Evolutionary conservation across 2,888 invertebrate genomes (phyloP).

Genomic region (Lithophane socia): DNA sequence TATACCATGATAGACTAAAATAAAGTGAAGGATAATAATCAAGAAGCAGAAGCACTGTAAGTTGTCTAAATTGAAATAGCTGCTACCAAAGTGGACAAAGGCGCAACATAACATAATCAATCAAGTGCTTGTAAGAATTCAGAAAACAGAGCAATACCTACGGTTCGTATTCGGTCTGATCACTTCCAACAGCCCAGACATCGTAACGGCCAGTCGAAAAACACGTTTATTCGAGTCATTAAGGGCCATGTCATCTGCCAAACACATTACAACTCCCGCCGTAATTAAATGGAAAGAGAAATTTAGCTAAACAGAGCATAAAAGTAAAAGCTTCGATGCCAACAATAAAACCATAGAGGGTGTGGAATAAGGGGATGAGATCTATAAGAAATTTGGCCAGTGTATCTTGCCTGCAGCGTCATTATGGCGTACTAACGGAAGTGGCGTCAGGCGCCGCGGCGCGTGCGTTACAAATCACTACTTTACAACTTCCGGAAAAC

Average conservation of each 20-base stretch:
- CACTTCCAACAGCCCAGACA: slow-evolving; percentile 34
- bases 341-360: slow-evolving; percentile 78
- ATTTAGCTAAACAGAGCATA: slow-evolving; percentile 87
- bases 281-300: slow-evolving; percentile 87
- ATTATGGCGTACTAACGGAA: slow-evolving; percentile 86
- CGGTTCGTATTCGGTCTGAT: slow-evolving; percentile 20
- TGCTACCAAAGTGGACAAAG: neutral
- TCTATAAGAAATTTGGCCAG: slow-evolving; percentile 72
- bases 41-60: neutral
- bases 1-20: neutral
- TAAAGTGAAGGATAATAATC: neutral
- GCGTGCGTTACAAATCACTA: slow-evolving; percentile 91
- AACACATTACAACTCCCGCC: slow-evolving; percentile 79
- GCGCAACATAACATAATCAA: slow-evolving; percentile 26
- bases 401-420: slow-evolving; percentile 77
- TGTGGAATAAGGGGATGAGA: slow-evolving; percentile 71
- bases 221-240: slow-evolving; percentile 77
- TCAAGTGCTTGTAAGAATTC: slow-evolving; percentile 33
- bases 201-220: slow-evolving; percentile 62
- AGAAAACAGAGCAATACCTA: slow-evolving; percentile 20
- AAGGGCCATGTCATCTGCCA: slow-evolving; percentile 79
- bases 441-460: slow-evolving; percentile 88
- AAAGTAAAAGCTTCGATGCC: slow-evolving; percentile 81
- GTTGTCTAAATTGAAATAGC: neutral
- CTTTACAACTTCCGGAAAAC: slow-evolving; percentile 89